These are phyloP conservation scores for Glaucomys volans DNA, from an alignment of 2,113 vertebrate species.

Conservation along the genomic window DNA sequence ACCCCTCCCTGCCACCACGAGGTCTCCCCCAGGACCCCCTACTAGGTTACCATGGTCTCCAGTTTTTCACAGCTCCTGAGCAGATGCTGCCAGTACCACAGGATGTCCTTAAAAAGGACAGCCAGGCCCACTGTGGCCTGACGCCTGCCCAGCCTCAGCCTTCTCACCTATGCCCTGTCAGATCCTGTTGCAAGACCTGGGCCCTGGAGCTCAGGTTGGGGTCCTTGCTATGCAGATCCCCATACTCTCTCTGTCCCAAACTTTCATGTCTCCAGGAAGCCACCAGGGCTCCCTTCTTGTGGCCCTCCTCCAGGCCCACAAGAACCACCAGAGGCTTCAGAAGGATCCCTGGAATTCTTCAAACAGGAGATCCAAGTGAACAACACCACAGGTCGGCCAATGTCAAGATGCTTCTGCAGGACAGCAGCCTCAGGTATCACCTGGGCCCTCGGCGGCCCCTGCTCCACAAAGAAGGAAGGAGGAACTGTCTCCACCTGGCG, in stretches of 20 bases:
- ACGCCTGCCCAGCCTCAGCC: background rate
- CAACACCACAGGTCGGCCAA: background rate
- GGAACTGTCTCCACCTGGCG: background rate
- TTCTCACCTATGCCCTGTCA: background rate
- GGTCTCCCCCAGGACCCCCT: too few species aligned
- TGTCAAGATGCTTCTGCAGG: background rate
- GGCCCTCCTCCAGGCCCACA: background rate
- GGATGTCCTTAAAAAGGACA: background rate
- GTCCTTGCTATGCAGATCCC: background rate
- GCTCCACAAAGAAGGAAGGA: background rate
- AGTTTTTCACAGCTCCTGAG: background rate
- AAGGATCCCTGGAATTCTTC: background rate
- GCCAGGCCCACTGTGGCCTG: background rate
- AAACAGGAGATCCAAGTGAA: background rate
- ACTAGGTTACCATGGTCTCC: background rate
- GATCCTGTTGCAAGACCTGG: too few species aligned
- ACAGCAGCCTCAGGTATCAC: rapidly evolving
- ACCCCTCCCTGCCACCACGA: rapidly evolving
- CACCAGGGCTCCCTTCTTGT: background rate
- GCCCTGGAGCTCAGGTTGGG: background rate
- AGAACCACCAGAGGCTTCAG: background rate
- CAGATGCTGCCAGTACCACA: rapidly evolving
- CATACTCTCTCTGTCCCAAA: background rate
- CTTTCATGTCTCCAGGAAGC: background rate
- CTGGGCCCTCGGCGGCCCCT: rapidly evolving